Base-by-base conservation (phyloP, 2,113 vertebrate species). In the Corapipo altera region DNA sequence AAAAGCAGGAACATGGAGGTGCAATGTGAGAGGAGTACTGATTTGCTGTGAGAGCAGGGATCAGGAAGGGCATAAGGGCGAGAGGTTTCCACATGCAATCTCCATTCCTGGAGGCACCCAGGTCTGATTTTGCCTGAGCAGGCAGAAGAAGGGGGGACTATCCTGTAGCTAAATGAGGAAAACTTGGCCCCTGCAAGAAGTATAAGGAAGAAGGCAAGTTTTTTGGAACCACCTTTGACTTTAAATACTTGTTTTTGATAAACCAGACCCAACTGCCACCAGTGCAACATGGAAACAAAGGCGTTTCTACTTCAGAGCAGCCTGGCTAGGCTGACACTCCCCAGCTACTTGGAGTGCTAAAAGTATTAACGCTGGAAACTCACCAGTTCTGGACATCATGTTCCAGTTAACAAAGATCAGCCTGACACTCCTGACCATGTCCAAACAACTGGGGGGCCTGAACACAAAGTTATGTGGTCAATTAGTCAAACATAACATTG, bases 381-480 rank as follows among this genome's bases (percentile, higher is more conserved):
- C n/a, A 27, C 12, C 12, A 32, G 11, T 32, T 78, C 62, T 62
- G 37, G 23, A 89, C 76, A 89, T 62, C 9, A 4, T 55, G 73
- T 95, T 95, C 73, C 83, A 71, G 58, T 89, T 93, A 91, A 48
- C 54, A 67, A 72, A 88, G 89, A 70, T 85, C 66, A 76, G 57
- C 46, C 39, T 71, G 55, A 70, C 72, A 11, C 72, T 86, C 44
- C 82, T 67, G 83, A 33, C 77, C 0, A 0, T 39, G 39, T 61
- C 52, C 55, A 88, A 93, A 84, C 76, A 76, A 46, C 0, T 44
- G 35, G 35, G 73, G 44, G 48, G 57, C 66, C 48, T 83, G 43
- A 88, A 83, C 55, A 74, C 35, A 43, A 66, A 79, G 61, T 54
- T 91, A 70, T 46, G 65, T 61, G 62, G 55, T 83, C 77, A 77